Evolutionary conservation across 53 echinoderm and acorn worm genomes (phyloP), one percentile per base, ranked within the genome.

Genomic region (Echinometra lucunter): DNA sequence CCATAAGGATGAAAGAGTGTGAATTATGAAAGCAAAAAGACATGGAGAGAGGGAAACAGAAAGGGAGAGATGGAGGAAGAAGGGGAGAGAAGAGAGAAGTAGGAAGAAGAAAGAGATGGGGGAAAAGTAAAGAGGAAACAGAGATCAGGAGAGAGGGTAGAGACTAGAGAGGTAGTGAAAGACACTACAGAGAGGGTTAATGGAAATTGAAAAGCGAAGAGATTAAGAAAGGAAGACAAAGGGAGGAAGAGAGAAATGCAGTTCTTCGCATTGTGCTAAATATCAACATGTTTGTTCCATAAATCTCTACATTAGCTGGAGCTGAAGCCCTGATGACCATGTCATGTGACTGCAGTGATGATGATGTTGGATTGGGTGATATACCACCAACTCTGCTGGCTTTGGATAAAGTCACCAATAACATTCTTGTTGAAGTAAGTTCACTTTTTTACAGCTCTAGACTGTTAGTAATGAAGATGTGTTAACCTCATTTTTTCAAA

Each of bases 381-480:
- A 89, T 72, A 3, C 89, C 89, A 45, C 40, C 42, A 78, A 89
- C 75, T 42, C 30, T 72, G 28, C 57, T 96, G 55, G 96, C 97
- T 28, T 45, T 91, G 1, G 98, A 98, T 92, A 98, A 96, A 92
- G 90, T 98, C 63, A 94, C 96, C 38, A 96, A 94, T 89, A 91
- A 95, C 63, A 66, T 98, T 12, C 63, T 97, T 34, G 98, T 98
- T 25, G 97, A 98, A 97, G 98, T 98, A 95, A 44, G 96, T 66
- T 4, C 17, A 5, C 9, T 1, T 5, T 38, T 4, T 16, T 25
- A 69, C 21, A 4, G 23, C 42, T 78, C 42, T 42, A 40, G 17
- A 69, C 32, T 32, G 34, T 1, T 34, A 28, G 10, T 30, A 69
- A 12, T 34, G 21, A 63, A 63, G 0, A 56, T 56, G 56, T 21